Conservation (phyloP, 1,140 invertebrate genomes). For the Planococcus citri region DNA sequence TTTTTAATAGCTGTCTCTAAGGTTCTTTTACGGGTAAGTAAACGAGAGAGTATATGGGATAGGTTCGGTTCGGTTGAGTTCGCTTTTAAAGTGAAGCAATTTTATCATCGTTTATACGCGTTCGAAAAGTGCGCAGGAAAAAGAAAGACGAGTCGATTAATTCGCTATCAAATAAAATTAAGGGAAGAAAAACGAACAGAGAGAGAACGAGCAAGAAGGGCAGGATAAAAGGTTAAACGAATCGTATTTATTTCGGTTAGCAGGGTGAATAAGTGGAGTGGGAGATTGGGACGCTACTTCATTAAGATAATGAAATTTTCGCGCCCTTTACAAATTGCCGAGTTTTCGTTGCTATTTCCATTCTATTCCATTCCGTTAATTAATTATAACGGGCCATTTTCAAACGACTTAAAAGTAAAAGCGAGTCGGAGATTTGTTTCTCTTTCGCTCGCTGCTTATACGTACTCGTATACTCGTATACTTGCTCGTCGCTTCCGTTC, state of each 20-base stretch:
- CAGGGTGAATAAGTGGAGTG: neutral
- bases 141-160: conserved; percentile 16
- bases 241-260: conserved; percentile 13
- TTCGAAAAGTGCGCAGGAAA: neutral
- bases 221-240: conserved; percentile 18
- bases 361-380: conserved; percentile 12
- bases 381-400: conserved; percentile 18
- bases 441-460: too few relatives aligned
- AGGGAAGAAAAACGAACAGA: neutral
- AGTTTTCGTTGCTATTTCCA: conserved; percentile 5
- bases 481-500: too few relatives aligned
- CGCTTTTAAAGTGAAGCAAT: neutral
- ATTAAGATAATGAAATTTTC: conserved; percentile 21
- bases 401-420: conserved; percentile 20
- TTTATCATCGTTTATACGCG: conserved; percentile 3
- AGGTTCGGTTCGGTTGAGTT: too few relatives aligned
- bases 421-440: conserved; percentile 12
- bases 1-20: neutral
- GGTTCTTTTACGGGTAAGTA: neutral
- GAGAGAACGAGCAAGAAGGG: neutral
- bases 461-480: too few relatives aligned
- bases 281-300: conserved; percentile 17
- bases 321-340: conserved; percentile 16
- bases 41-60: too few relatives aligned
- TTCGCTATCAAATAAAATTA: conserved; percentile 20